Conservation (phyloP, 2,113 vertebrate genomes). For the Xiphorhynchus elegans region DNA sequence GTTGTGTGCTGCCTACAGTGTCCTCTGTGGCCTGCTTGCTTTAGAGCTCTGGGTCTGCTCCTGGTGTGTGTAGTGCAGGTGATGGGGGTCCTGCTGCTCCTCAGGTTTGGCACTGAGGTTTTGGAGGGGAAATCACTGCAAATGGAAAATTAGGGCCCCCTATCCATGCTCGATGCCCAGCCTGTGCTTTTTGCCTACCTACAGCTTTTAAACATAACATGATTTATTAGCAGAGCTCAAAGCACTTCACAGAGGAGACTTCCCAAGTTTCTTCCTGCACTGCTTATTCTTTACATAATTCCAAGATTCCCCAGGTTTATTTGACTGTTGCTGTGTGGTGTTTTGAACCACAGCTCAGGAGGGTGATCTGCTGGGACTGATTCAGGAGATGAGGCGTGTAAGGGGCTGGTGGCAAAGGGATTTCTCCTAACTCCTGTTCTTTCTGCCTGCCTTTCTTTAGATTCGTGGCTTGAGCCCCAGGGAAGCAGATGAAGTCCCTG, state of each 20-base stretch:
- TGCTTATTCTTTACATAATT: not conserved
- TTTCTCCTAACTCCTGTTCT: not conserved
- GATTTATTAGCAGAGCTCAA: not conserved
- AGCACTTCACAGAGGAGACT: not conserved
- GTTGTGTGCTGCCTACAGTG: not conserved
- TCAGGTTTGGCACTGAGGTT: not conserved
- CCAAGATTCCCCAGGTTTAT: not conserved
- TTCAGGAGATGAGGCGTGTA: not conserved
- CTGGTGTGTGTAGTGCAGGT: not conserved
- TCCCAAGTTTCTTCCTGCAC: not conserved
- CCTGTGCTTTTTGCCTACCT: not conserved
- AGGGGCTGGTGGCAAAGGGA: not conserved
- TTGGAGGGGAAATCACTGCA: not conserved
- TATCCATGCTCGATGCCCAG: not conserved
- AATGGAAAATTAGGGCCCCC: not conserved
- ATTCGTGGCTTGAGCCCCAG: not conserved
- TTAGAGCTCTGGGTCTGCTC: not conserved
- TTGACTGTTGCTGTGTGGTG: not conserved
- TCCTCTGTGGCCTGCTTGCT: not conserved
- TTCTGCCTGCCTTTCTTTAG: not conserved
- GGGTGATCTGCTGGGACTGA: not conserved
- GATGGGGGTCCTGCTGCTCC: not conserved
- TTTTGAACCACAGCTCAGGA: not conserved
- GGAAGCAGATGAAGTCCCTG: not conserved
- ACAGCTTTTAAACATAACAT: not conserved